A percentile compares a stretch with the other conserved stretches of the same genome.
These are phyloP conservation scores for Neoscelio sp. DNA, from an alignment of 2,888 invertebrate genomes.

Conservation along the genomic window DNA sequence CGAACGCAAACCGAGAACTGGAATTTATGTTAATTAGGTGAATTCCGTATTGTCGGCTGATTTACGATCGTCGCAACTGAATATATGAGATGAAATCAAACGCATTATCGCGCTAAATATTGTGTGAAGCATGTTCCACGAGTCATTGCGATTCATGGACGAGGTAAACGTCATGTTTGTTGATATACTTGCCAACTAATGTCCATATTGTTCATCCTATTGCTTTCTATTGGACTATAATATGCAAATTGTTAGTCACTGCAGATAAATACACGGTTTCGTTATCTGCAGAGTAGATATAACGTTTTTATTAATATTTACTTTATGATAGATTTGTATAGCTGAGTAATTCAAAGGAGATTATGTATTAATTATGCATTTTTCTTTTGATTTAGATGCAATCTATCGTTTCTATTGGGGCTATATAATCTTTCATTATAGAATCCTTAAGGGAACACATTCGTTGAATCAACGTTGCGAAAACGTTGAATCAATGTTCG, in stretches of 20 bases:
- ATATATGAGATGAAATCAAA: conserved; percentile 58
- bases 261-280: no score
- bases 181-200: conserved; percentile 38
- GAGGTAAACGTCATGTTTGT: conserved; percentile 35
- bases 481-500: no score
- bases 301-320: no score
- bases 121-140: conserved; percentile 45
- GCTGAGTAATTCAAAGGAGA: no score
- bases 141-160: conserved; percentile 47
- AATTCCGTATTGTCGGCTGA: conserved; percentile 66
- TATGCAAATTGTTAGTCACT: conserved; percentile 13
- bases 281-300: no score
- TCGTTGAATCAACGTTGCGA: no score
- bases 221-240: conserved; percentile 29
- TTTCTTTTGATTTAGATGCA: no score
- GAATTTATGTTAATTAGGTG: conserved; percentile 68
- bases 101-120: conserved; percentile 58
- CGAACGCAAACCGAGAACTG: conserved; percentile 54
- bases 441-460: no score
- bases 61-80: conserved; percentile 51
- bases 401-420: no score
- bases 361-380: no score
- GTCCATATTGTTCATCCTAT: neutral
- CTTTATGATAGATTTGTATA: no score
- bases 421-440: no score